Base-by-base conservation (phyloP, 2,797 vertebrate genomes). In the Clamator glandarius region DNA sequence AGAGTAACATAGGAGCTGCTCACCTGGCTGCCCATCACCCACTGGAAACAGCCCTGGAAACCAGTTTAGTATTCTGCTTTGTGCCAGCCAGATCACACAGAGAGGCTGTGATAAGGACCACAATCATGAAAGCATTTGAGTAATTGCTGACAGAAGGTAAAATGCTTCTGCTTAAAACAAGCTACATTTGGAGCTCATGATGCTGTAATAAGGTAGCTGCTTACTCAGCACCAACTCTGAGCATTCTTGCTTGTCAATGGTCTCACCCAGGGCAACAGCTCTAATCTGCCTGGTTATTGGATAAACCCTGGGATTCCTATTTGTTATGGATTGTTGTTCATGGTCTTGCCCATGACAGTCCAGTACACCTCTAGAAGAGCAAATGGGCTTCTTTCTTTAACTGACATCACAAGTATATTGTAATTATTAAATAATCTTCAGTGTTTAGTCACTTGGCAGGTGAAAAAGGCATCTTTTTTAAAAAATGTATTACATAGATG, bases 301-400 rank as follows among this genome's bases (percentile, higher is more conserved):
- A 7, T 19, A 46, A 77, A 55, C 25, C 29, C n/a, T 57, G 35
- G 21, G 8, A 25, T 50, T n/a, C 48, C 21, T 5, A 28, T 57
- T 16, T 12, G 5, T 46, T 24, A 1, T 0, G 1, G 26, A 14
- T 2, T 18, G 20, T 12, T 57, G 20, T 23, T 75, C 36, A 18
- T 39, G 25, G 17, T 48, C 36, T 63, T 67, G 24, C 36, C 20
- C n/a, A n/a, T n/a, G n/a, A n/a, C n/a, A n/a, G n/a, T n/a, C n/a
- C 63, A 52, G 35, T 26, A 48, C 23, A n/a, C 14, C 10, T 33
- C 29, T 33, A 41, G 24, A 76, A 68, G 59, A 68, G 12, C 20
- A 46, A 36, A 55, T 33, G 33, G 64, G 11, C 19, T 59, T n/a
- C 48, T 41, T 5, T 73, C 20, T 58, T 80, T 84, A 63, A 58